phyloP scores from a whole-genome alignment of 2,797 vertebrate genomes.

The Yasuhikotakia modesta region DNA sequence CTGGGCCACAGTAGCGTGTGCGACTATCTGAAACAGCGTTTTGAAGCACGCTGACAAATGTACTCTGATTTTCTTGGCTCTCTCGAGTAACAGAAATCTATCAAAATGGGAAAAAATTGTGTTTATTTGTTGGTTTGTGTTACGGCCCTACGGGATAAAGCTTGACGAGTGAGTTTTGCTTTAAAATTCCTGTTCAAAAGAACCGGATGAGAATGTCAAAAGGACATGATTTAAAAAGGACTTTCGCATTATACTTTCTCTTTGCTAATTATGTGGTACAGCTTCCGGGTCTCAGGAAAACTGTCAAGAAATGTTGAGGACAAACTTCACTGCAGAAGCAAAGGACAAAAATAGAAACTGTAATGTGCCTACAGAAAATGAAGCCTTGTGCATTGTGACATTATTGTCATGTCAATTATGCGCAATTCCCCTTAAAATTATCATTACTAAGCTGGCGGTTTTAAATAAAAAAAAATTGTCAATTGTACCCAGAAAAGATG shows the following conservation, averaged over 20 bases:
- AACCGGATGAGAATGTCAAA: neutral
- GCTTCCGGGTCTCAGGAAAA: neutral
- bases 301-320: neutral
- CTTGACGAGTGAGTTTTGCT: neutral
- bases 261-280: neutral
- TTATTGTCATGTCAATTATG: neutral
- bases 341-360: neutral
- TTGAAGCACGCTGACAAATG: slow-evolving; percentile 11
- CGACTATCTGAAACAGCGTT: slow-evolving; percentile 5
- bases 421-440: neutral
- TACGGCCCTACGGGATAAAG: neutral
- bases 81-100: slow-evolving; percentile 7
- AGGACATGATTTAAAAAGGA: neutral
- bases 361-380: neutral
- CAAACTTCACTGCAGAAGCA: neutral
- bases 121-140: slow-evolving; percentile 3
- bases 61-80: neutral
- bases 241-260: neutral
- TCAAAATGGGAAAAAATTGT: neutral
- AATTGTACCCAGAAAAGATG: neutral
- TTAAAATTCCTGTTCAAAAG: neutral
- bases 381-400: neutral
- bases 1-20: neutral
- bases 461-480: neutral
- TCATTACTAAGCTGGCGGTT: too few species aligned